Conservation (phyloP, 2,797 vertebrate species). For the Betta splendens region DNA sequence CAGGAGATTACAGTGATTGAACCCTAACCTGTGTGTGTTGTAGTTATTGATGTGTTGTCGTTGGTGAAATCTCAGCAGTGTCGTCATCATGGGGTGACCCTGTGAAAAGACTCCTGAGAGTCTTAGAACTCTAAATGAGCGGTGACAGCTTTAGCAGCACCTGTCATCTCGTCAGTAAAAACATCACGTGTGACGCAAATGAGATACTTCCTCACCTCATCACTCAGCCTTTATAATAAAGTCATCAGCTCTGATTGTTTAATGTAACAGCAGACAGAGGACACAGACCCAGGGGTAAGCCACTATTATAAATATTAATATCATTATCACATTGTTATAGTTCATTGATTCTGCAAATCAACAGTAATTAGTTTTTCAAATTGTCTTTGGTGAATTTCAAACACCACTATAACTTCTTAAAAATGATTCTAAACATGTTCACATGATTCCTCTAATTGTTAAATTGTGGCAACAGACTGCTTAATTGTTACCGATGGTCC, state of each 20-base stretch:
- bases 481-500: too few relatives aligned
- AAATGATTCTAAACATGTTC: too few relatives aligned
- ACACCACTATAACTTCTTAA: too few relatives aligned
- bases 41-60: conserved; percentile 30
- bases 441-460: background rate
- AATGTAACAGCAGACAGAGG: conserved; percentile 7
- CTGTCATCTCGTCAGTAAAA: conserved; percentile 31
- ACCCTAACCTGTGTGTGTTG: background rate
- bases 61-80: conserved; percentile 31
- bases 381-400: too few relatives aligned
- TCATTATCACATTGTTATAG: background rate
- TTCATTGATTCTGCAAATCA: background rate
- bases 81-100: conserved; percentile 19
- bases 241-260: background rate
- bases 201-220: conserved; percentile 21
- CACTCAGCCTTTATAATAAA: conserved; percentile 20
- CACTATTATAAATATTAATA: background rate
- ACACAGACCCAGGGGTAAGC: conserved; percentile 31
- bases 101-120: background rate
- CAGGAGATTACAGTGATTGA: background rate
- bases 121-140: conserved; percentile 23
- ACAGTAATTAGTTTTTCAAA: too few relatives aligned
- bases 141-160: conserved; percentile 42
- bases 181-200: conserved; percentile 17
- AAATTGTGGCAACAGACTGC: too few relatives aligned